A percentile compares a stretch with the other conserved stretches of the same genome.
Evolutionary conservation across 23 tunicate genomes (phyloP).

Genomic region (Ciona savignyi): DNA sequence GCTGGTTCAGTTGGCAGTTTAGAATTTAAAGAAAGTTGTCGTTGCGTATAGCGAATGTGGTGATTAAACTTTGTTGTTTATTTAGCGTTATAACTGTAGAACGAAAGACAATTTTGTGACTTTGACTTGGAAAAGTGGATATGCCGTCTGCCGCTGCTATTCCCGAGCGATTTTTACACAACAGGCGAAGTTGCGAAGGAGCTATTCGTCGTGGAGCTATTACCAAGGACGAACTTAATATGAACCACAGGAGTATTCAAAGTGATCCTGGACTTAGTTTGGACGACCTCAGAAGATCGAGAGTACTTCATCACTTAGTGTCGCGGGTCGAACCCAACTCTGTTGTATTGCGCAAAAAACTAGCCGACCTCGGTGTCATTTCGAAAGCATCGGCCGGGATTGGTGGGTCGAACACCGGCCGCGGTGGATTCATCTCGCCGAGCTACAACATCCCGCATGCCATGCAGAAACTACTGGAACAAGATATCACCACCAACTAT

Average conservation of each 20-base stretch:
- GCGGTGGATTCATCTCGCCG: neutral
- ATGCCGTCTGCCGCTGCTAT: neutral
- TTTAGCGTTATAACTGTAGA: neutral
- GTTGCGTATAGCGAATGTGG: neutral
- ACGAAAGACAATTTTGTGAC: neutral
- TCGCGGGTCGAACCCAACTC: slow-evolving; percentile 1
- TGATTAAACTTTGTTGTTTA: no score
- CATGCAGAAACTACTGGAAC: neutral
- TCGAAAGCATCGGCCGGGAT: neutral
- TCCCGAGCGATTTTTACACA: neutral
- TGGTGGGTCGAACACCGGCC: slow-evolving; percentile 6
- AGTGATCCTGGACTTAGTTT: slow-evolving; percentile 65
- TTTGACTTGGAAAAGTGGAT: neutral
- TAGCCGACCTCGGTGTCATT: neutral
- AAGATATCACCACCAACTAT: neutral
- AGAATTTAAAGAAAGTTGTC: neutral
- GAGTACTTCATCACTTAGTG: neutral
- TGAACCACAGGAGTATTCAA: slow-evolving; percentile 54
- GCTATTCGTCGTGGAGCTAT: slow-evolving; percentile 4
- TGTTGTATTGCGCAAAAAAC: neutral
- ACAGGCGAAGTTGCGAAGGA: slow-evolving; percentile 43
- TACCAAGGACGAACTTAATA: slow-evolving; percentile 20
- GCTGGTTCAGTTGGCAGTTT: neutral
- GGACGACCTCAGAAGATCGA: slow-evolving; percentile 4
- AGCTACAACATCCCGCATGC: neutral